Evolutionary conservation across 2,113 vertebrate genomes (phyloP).

Genomic region (Hippocampus guttulatus): DNA sequence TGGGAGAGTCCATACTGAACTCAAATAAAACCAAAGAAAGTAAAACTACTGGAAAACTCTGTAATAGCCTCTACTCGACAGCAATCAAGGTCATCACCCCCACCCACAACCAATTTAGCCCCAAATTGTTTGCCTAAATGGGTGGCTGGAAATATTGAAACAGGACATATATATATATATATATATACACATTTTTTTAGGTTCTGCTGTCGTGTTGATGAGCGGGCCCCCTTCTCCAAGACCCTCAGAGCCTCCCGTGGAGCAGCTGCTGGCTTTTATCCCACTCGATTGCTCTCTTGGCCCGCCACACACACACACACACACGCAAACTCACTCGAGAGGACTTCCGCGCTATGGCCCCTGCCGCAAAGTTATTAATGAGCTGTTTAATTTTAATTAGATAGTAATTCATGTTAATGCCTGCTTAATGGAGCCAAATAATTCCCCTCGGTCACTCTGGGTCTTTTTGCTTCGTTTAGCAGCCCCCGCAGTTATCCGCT

Average conservation of each 20-base stretch:
- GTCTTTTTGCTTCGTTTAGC: conserved; percentile 70
- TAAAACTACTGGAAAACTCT: too few relatives aligned
- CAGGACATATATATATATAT: too few relatives aligned
- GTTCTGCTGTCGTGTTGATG: background rate
- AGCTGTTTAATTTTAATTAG: conserved; percentile 79
- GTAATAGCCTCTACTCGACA: too few relatives aligned
- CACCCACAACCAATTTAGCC: too few relatives aligned
- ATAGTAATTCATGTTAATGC: conserved; percentile 80
- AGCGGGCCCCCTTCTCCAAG: conserved; percentile 41
- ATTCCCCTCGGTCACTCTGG: conserved; percentile 71
- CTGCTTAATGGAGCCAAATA: conserved; percentile 75
- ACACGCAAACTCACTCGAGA: conserved; percentile 49
- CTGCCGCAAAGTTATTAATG: conserved; percentile 75
- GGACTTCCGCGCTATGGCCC: conserved; percentile 67
- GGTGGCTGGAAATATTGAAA: too few relatives aligned
- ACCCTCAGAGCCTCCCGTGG: conserved; percentile 44
- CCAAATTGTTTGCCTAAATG: too few relatives aligned
- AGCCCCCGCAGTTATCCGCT: conserved; percentile 66
- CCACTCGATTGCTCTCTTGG: conserved; percentile 63
- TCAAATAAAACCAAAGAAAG: too few relatives aligned
- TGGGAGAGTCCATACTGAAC: too few relatives aligned
- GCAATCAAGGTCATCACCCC: too few relatives aligned
- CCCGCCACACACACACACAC: conserved; percentile 42
- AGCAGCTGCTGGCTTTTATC: conserved; percentile 55
- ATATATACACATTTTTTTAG: too few relatives aligned